A percentile compares a stretch with the other conserved stretches of the same genome.
These are phyloP conservation scores for Symphodus melops DNA, from an alignment of 2,113 vertebrate genomes.

Conservation along the genomic window DNA sequence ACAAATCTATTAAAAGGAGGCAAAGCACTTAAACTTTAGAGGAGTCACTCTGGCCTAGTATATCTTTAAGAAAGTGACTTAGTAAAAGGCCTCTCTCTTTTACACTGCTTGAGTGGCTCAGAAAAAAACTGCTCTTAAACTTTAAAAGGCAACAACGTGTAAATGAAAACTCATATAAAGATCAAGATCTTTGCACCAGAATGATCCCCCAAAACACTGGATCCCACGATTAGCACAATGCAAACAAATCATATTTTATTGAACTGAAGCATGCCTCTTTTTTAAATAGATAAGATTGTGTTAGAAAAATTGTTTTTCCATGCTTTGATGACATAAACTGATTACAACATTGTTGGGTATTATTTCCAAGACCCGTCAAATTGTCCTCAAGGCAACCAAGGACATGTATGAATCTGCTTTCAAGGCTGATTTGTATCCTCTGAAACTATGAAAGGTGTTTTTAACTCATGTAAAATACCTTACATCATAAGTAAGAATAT, in stretches of 20 bases:
- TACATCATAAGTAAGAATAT: background rate
- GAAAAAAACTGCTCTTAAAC: background rate
- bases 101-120: background rate
- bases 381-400: background rate
- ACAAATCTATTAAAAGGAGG: conserved; percentile 6
- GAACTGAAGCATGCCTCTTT: background rate
- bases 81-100: background rate
- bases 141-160: conserved; percentile 12
- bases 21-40: background rate
- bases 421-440: background rate
- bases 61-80: background rate
- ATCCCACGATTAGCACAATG: background rate
- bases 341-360: background rate
- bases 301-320: background rate
- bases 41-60: background rate
- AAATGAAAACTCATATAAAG: conserved; percentile 5
- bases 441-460: background rate
- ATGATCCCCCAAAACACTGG: background rate
- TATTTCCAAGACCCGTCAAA: background rate
- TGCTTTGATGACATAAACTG: background rate
- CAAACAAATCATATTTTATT: background rate
- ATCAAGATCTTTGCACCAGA: background rate
- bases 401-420: background rate
- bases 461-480: background rate
- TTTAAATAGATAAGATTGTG: background rate